A percentile compares a stretch with the other conserved stretches of the same genome.
Evolutionary conservation across 2,113 vertebrate species (phyloP).

Genomic region (Himantopus leucocephalus): DNA sequence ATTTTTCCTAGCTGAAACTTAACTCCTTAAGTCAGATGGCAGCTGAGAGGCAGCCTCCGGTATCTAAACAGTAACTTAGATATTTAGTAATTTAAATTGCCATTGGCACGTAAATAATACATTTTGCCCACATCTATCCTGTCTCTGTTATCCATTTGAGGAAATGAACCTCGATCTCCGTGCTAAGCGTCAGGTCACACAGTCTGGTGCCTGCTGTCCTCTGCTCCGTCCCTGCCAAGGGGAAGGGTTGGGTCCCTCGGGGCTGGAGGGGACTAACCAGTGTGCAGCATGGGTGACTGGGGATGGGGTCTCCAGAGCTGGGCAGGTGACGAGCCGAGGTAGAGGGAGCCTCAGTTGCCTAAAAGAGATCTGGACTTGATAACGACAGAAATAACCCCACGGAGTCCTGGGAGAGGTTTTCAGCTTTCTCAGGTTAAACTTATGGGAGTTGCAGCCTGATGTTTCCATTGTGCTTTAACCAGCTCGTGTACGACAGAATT

Average conservation of each 20-base stretch:
- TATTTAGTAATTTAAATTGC: constrained; percentile 27
- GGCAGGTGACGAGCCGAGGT: not conserved
- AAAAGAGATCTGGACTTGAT: not conserved
- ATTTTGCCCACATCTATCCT: not conserved
- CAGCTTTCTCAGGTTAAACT: not conserved
- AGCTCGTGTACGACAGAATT: not conserved
- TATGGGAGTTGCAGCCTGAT: not conserved
- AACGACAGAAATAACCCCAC: fast-evolving
- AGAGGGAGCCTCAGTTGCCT: not conserved
- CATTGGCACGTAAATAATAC: not conserved
- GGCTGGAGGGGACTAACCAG: not conserved
- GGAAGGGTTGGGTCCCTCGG: not conserved
- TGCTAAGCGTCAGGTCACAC: not conserved
- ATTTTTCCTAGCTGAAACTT: constrained; percentile 39
- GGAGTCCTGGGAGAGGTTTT: not conserved
- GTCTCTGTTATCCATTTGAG: not conserved
- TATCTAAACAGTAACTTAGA: not conserved
- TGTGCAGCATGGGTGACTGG: not conserved
- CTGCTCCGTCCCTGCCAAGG: not conserved
- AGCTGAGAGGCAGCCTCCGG: not conserved
- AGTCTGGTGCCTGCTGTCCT: not conserved
- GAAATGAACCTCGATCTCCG: not conserved
- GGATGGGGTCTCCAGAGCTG: not conserved
- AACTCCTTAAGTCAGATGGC: not conserved
- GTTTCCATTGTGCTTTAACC: not conserved